These are phyloP conservation scores for Branchellion lobata DNA, from an alignment of 2,888 invertebrate species.

Conservation along the genomic window DNA sequence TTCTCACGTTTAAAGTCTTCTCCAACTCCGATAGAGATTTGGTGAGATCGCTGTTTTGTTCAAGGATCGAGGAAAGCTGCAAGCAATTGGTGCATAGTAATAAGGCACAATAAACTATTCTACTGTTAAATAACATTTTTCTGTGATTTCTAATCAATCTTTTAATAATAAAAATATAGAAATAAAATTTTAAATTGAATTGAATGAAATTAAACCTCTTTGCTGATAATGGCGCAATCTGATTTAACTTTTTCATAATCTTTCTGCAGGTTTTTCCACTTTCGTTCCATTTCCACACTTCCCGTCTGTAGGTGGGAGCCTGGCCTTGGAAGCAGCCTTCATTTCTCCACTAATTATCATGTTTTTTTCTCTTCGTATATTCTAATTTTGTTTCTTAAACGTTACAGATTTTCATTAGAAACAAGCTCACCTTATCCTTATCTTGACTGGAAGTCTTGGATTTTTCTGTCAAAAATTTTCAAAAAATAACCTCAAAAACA, in stretches of 20 bases:
- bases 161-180: not conserved
- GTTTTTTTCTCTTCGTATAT: not conserved
- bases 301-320: too few species aligned
- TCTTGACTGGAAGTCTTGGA: too few species aligned
- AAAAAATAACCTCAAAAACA: too few species aligned
- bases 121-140: too few species aligned
- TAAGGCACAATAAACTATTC: not conserved
- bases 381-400: too few species aligned
- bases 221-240: conserved; percentile 3
- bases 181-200: not conserved
- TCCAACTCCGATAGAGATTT: conserved; percentile 8
- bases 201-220: not conserved
- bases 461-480: too few species aligned
- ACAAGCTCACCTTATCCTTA: too few species aligned
- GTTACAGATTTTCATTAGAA: too few species aligned
- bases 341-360: too few species aligned
- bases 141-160: too few species aligned
- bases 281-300: not conserved
- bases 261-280: conserved; percentile 5
- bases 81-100: not conserved
- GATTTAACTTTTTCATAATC: conserved; percentile 2
- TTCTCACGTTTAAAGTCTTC: not conserved
- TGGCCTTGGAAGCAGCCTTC: too few species aligned
- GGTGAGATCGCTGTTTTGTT: not conserved
- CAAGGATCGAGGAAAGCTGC: not conserved